Evolutionary conservation across 2,888 invertebrate species (phyloP), one percentile per base, ranked within the genome.

Genomic region (Calliphora vomitoria): DNA sequence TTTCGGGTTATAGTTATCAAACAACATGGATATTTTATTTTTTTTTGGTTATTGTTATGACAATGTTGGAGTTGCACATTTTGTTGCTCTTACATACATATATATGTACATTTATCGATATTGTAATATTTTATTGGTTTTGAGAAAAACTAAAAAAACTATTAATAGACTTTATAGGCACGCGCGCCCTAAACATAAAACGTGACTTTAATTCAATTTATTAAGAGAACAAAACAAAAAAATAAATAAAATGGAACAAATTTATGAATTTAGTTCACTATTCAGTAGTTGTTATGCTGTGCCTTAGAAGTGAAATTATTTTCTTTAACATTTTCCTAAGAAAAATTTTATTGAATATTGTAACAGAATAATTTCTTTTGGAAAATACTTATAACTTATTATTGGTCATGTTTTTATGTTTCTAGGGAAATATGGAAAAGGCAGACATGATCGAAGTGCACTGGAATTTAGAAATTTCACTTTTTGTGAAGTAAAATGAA

Each of bases 151-250:
- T 50, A 35, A 20, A 47, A 35, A 20, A 47, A 31, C 25, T 66
- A 64, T 79, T 82, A 55, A 75, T 80, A 76, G 75, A 68, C 55
- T 74, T 76, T 76, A 74, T 47, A 55, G 84, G 85, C 88, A 89
- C 88, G 89, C 89, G 88, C 85, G 88, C 86, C 87, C 84, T 88
- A 85, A 86, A 83, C 87, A 87, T 79, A 88, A 89, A 89, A 89
- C 88, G 89, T 89, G 89, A 89, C 89, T 88, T 87, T 82, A 87
- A 81, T 85, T 85, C 74, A 74, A 85, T 85, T 84, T 74, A 58
- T 50, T 68, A 13, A 25, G 10, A 53, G 35, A 64, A 35, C 44
- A 18, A 11, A 38, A 66, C 60, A 64, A 58, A 68, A 8, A 25
- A 11, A 64, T 75, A 75, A 25, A 53, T 31, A 15, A n/a, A n/a